These are phyloP conservation scores for Gibbula magus DNA, from an alignment of 2,888 invertebrate species.

Conservation along the genomic window DNA sequence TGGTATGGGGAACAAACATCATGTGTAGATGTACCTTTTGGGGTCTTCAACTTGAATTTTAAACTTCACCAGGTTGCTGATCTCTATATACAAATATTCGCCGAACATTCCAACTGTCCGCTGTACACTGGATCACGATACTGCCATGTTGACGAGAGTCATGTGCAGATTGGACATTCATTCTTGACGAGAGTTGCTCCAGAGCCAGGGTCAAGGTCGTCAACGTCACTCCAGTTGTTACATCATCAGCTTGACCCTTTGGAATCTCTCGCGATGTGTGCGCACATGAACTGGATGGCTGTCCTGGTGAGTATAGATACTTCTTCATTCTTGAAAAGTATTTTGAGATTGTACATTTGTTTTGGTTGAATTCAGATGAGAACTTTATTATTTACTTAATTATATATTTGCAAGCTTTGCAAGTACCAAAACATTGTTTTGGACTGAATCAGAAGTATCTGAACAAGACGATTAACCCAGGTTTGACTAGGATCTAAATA, in stretches of 20 bases:
- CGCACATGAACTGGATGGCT: conserved; percentile 93
- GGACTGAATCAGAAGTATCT: no score
- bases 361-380: no score
- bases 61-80: conserved; percentile 50
- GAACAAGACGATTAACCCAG: no score
- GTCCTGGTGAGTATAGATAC: conserved; percentile 81
- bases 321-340: not conserved
- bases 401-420: no score
- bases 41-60: no score
- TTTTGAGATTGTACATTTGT: no score
- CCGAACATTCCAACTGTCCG: conserved; percentile 68
- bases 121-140: conserved; percentile 36
- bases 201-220: conserved; percentile 23
- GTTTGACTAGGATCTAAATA: no score
- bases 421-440: no score
- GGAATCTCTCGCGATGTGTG: conserved; percentile 88
- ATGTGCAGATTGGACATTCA: conserved; percentile 72
- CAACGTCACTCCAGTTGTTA: conserved; percentile 60
- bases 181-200: conserved; percentile 52
- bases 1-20: no score
- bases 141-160: conserved; percentile 51
- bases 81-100: conserved; percentile 75
- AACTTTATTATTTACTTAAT: no score
- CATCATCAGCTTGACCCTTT: conserved; percentile 78
- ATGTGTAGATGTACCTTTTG: no score